Evolutionary conservation across 2,113 vertebrate genomes (phyloP).

Genomic region (Saccopteryx bilineata): DNA sequence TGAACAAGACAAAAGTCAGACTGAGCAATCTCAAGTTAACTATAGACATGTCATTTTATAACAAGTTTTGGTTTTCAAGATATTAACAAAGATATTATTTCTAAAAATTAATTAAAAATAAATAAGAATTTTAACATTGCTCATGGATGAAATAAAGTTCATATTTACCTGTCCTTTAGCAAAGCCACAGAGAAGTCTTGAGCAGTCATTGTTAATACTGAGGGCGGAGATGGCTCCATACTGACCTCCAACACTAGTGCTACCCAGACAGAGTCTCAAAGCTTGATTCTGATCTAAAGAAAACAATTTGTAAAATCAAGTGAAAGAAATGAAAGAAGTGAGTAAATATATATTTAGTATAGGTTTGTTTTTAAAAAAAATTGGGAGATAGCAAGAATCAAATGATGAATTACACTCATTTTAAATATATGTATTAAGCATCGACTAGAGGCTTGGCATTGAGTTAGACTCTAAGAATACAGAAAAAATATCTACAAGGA

Average conservation of each 20-base stretch:
- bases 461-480: background rate
- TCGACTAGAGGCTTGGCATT: background rate
- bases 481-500: background rate
- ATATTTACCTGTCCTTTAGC: conserved; percentile 96
- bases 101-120: background rate
- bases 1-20: conserved; percentile 37
- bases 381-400: conserved; percentile 41
- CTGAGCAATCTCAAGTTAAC: background rate
- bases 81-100: background rate
- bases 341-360: background rate
- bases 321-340: background rate
- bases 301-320: conserved; percentile 48
- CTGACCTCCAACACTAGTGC: conserved; percentile 95
- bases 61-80: conserved; percentile 42
- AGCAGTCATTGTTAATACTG: conserved; percentile 97
- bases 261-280: conserved; percentile 95
- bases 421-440: conserved; percentile 49
- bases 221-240: conserved; percentile 98
- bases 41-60: background rate
- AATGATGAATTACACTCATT: conserved; percentile 19
- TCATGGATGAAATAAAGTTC: background rate
- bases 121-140: background rate
- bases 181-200: conserved; percentile 97
- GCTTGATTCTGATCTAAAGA: conserved; percentile 96
- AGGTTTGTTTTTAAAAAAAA: background rate